These are phyloP conservation scores for Monomorium pharaonis DNA, from an alignment of 1,140 invertebrate species.

Conservation along the genomic window DNA sequence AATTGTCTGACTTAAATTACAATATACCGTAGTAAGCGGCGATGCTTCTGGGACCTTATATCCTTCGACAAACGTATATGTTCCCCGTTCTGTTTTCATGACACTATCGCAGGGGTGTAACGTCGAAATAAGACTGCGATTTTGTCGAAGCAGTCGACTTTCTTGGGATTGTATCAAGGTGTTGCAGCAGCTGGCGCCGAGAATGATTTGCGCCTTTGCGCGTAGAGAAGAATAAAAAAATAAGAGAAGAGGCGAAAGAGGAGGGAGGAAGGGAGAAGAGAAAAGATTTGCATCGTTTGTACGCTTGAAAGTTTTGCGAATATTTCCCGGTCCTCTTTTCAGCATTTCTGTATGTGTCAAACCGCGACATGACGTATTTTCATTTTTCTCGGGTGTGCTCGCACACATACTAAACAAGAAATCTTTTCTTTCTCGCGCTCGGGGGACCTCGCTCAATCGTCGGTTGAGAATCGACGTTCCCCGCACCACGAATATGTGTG, in stretches of 20 bases:
- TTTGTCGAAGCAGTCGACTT: conserved; percentile 65
- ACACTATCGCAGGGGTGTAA: conserved; percentile 31
- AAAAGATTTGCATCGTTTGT: conserved; percentile 59
- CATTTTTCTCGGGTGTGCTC: conserved; percentile 57
- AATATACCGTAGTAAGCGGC: not conserved
- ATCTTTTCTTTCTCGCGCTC: conserved; percentile 20
- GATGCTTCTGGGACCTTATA: not conserved
- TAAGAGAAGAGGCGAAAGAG: too few relatives aligned
- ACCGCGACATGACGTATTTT: conserved; percentile 53
- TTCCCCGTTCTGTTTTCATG: conserved; percentile 48
- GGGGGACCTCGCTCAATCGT: conserved; percentile 27
- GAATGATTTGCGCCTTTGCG: conserved; percentile 64
- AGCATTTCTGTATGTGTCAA: conserved; percentile 33
- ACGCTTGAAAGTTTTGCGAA: not conserved
- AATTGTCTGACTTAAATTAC: not conserved
- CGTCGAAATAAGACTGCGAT: conserved; percentile 57
- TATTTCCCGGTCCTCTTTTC: conserved; percentile 50
- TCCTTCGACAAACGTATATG: conserved; percentile 4
- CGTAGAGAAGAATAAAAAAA: conserved; percentile 21
- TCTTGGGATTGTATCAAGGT: conserved; percentile 55
- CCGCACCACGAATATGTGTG: not conserved
- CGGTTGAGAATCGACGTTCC: conserved; percentile 27
- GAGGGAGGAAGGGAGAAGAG: not conserved
- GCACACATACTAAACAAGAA: not conserved
- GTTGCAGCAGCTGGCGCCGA: conserved; percentile 45